Evolutionary conservation across 2,888 invertebrate genomes (phyloP).

Genomic region (Sinodicranocentrus sp.): DNA sequence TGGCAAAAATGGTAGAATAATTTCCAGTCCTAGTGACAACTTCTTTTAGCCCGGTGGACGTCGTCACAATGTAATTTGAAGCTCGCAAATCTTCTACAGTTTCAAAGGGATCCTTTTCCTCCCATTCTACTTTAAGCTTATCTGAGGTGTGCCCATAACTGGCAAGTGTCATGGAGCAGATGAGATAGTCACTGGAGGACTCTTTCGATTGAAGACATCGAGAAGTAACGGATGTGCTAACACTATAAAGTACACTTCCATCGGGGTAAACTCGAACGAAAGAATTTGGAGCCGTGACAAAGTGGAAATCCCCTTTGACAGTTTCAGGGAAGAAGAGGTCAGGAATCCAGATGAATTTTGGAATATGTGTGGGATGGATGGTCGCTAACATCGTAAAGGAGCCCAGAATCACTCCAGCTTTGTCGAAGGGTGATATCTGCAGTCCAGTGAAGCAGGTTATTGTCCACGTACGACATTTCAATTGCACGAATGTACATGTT

Average conservation of each 20-base stretch:
- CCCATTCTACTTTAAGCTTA: slow-evolving; percentile 4
- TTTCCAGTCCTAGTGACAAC: too few species aligned
- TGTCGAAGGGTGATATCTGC: background rate
- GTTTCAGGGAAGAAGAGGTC: slow-evolving; percentile 7
- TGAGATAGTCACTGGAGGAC: background rate
- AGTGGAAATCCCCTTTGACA: background rate
- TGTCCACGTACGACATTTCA: background rate
- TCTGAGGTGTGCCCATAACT: slow-evolving; percentile 14
- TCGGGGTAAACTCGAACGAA: slow-evolving; percentile 16
- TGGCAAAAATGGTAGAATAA: too few species aligned
- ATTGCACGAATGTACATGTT: background rate
- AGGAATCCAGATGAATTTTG: background rate
- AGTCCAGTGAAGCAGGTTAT: background rate
- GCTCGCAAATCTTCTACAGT: too few species aligned
- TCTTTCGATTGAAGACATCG: slow-evolving; percentile 9
- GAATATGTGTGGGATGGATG: background rate
- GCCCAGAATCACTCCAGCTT: background rate
- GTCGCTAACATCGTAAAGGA: slow-evolving; percentile 4
- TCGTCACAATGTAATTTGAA: too few species aligned
- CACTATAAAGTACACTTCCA: slow-evolving; percentile 4
- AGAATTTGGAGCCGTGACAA: background rate
- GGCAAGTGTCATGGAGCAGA: background rate
- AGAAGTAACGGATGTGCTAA: background rate
- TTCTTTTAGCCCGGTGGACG: too few species aligned
- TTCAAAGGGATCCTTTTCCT: background rate